These are phyloP conservation scores for Tamandua tetradactyla DNA, from an alignment of 2,797 vertebrate genomes.

Conservation along the genomic window DNA sequence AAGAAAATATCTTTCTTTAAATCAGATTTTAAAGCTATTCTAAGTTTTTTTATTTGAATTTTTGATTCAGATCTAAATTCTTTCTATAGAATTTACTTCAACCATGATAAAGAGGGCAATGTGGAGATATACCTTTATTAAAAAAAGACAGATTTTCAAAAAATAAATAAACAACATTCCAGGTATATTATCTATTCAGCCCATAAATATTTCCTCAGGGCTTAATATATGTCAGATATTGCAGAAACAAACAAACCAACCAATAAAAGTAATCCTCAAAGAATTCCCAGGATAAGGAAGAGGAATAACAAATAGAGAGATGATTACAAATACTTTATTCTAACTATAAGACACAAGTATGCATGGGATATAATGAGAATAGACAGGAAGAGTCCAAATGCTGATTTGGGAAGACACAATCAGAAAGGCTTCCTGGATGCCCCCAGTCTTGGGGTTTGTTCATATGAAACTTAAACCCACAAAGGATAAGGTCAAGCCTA, in stretches of 20 bases:
- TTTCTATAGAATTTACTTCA: slow-evolving; percentile 7
- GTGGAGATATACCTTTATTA: slow-evolving; percentile 35
- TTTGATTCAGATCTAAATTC: not conserved
- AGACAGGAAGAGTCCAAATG: not conserved
- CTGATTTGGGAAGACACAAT: not conserved
- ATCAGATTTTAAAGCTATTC: slow-evolving; percentile 19
- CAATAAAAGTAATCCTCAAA: not conserved
- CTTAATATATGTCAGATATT: slow-evolving; percentile 11
- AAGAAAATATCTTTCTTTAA: slow-evolving; percentile 33
- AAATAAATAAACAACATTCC: slow-evolving; percentile 30
- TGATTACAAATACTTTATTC: not conserved
- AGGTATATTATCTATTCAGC: slow-evolving; percentile 32
- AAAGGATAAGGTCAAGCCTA: too few relatives aligned
- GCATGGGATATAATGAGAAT: not conserved
- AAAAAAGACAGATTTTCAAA: slow-evolving; percentile 19
- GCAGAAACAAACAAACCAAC: not conserved
- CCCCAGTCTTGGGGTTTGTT: too few relatives aligned
- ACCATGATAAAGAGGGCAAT: slow-evolving; percentile 32
- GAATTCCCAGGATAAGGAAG: not conserved
- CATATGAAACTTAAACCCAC: too few relatives aligned
- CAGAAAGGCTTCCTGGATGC: slow-evolving; percentile 30
- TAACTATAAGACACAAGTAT: not conserved
- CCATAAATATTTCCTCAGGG: slow-evolving; percentile 27
- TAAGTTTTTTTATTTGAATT: slow-evolving; percentile 42
- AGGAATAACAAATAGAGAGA: slow-evolving; percentile 25